Percentiles rank a stretch among this genome's conserved stretches.
These are phyloP conservation scores for Caenorhabditis macrosperma DNA, from an alignment of 2,888 invertebrate species.

Conservation along the genomic window DNA sequence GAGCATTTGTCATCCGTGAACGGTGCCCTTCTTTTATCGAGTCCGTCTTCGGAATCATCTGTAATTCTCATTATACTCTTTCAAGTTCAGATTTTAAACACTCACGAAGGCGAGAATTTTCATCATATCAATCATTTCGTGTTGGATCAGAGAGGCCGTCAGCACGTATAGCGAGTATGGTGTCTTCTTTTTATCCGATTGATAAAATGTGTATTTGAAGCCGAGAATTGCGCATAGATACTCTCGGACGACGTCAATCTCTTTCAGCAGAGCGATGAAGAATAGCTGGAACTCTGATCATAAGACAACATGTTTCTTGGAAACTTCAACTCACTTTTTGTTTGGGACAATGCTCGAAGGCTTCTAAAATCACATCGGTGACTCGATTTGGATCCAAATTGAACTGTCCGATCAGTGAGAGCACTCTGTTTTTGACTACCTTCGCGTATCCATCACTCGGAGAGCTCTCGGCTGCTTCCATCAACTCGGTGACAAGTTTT, in stretches of 20 bases:
- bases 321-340: conserved; percentile 53
- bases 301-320: neutral
- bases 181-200: conserved; percentile 71
- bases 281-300: conserved; percentile 16
- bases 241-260: conserved; percentile 90
- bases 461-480: conserved; percentile 57
- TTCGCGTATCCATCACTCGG: conserved; percentile 28
- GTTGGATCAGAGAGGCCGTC: conserved; percentile 91
- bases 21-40: conserved; percentile 69
- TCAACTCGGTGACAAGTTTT: conserved; percentile 83
- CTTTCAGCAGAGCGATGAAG: conserved; percentile 90
- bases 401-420: conserved; percentile 86
- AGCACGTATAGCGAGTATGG: conserved; percentile 88
- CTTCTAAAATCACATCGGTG: conserved; percentile 94
- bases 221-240: conserved; percentile 87
- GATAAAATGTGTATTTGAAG: conserved; percentile 88
- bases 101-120: conserved; percentile 93
- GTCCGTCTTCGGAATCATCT: conserved; percentile 70
- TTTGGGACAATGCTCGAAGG: conserved; percentile 87
- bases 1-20: conserved; percentile 82
- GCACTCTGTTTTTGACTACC: conserved; percentile 60
- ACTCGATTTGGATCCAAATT: conserved; percentile 93
- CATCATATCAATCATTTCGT: conserved; percentile 89
- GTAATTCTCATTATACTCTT: conserved; percentile 8
- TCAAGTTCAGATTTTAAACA: conserved; percentile 49